Evolutionary conservation across 2,888 invertebrate genomes (phyloP).

Genomic region (Drosophila cyrtoloma): DNA sequence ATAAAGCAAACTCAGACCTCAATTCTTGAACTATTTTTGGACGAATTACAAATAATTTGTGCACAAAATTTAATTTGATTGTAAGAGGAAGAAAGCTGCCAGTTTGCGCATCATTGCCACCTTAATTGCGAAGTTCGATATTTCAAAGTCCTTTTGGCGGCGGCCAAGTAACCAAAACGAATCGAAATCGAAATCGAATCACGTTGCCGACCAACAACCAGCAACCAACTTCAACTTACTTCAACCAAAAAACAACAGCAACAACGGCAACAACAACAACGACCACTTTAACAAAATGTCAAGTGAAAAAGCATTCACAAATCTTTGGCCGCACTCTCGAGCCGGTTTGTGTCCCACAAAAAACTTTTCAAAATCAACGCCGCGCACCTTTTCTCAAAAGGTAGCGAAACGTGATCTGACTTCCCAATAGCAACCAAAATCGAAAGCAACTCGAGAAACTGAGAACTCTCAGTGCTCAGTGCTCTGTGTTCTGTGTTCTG

Average conservation of each 20-base stretch:
- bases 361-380: constrained; percentile 75
- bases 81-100: constrained; percentile 16
- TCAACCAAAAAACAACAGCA: constrained; percentile 18
- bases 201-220: constrained; percentile 56
- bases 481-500: neutral
- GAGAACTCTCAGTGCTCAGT: neutral
- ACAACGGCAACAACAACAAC: constrained; percentile 6
- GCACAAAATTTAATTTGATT: constrained; percentile 75
- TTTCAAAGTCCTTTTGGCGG: constrained; percentile 54
- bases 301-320: constrained; percentile 73
- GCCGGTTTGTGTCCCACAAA: neutral
- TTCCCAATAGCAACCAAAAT: constrained; percentile 59
- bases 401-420: constrained; percentile 64
- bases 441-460: constrained; percentile 59
- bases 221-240: constrained; percentile 4
- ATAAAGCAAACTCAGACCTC: constrained; percentile 34
- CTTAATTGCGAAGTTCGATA: constrained; percentile 70
- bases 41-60: constrained; percentile 64
- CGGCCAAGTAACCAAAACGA: constrained; percentile 62
- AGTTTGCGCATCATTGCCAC: constrained; percentile 70
- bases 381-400: constrained; percentile 62
- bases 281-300: constrained; percentile 74
- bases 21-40: neutral
- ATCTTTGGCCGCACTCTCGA: constrained; percentile 43
- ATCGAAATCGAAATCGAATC: constrained; percentile 77